Base-by-base conservation (phyloP, 37 sponge, comb jelly and placozoan genomes). In the Ephydatia muelleri region DNA sequence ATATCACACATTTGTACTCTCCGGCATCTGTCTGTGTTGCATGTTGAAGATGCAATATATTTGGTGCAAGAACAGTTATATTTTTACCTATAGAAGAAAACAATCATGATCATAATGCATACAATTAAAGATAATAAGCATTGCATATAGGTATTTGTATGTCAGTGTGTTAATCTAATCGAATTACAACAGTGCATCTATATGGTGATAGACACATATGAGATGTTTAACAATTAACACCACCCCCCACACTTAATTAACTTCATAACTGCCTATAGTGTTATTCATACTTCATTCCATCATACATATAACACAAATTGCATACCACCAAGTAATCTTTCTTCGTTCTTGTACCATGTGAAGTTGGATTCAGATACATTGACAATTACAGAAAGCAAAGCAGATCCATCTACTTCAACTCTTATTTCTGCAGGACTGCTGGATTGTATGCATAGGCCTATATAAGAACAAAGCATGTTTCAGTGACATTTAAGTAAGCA, bases 11-110 rank as follows among this genome's bases (percentile, higher is more conserved):
- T 22, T n/a, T 65, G 66, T 89, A 89, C 12, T 30, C 43, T 6
- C 89, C 89, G 34, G 66, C 76, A 36, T 72, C 65, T n/a, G 38
- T 65, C 14, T 39, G n/a, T 65, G 73, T 34, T 29, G 72, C 77
- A 28, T 78, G 71, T 32, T 67, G 57, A 27, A 89, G 34, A 48
- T 89, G 76, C 19, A 89, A 69, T 67, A 74, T 84, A 22, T 84
- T 84, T 34, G 84, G 84, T n/a, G 47, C 70, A 21, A 79, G 82
- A 34, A 68, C 19, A 11, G 70, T 33, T 25, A 87, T 38, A 43
- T 78, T 4, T 27, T 82, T 5, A 11, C 57, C 57, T 57, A 57
- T 21, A 57, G 16, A 57, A 1, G 16, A 57, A 57, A 57, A 11
- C 47, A n/a, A n/a, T n/a, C n/a, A n/a, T n/a, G n/a, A 43, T 43